Evolutionary conservation across 2,888 invertebrate species (phyloP), one percentile per base, ranked within the genome.

Genomic region (Teleogryllus oceanicus): DNA sequence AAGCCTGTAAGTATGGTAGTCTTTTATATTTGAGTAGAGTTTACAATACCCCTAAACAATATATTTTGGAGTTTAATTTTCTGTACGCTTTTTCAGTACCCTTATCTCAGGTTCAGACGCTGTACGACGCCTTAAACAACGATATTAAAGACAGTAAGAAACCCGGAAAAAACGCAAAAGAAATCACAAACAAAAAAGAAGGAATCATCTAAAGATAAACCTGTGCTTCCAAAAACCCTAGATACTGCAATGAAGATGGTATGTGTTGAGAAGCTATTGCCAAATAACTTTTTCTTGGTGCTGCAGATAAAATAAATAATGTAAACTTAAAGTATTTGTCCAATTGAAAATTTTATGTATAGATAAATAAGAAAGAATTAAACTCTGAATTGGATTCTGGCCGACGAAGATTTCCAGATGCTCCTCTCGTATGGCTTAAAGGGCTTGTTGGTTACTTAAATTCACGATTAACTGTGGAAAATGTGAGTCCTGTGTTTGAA

Each of bases 371-470:
- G 50, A 80, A 81, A 12, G 83, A 83, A 75, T 51, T 83, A 13
- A 75, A 74, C 37, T 75, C 77, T 11, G 79, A 81, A 76, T 85
- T 90, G 83, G 89, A 91, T 81, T 89, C 89, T 24, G 90, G 91
- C 78, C 92, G 92, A 86, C 84, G 89, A 3, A 89, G 91, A 81
- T 94, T 92, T 86, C 92, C 92, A 0, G 92, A 92, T 74, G 92
- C 92, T n/a, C 93, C 94, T 11, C 86, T 91, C 74, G 88, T 91
- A 49, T 92, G 94, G 93, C 85, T 94, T 49, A 92, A 93, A 85
- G 92, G 92, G 85, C 89, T 94, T 78, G 90, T 91, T 11, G 89
- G 89, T 74, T 92, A 89, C 86, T 86, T 93, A 75, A 93, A 92
- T 84, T 88, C 89, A 0, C 91, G 91, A 84, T 88, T 90, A 79